Conservation (phyloP, 2,113 vertebrate species). For the Xiphorhynchus elegans region DNA sequence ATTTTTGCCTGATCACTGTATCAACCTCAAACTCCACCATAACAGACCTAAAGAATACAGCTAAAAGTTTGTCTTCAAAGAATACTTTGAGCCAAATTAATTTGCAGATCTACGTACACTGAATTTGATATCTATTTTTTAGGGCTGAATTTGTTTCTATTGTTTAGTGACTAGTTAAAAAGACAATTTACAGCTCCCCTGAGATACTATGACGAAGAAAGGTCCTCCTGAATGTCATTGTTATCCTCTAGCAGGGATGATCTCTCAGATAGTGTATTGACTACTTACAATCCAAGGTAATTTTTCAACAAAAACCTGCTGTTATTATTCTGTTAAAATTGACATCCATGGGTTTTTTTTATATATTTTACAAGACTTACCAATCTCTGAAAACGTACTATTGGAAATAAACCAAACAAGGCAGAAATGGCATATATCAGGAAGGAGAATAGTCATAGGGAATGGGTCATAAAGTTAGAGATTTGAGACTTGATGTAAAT, state of each 20-base stretch:
- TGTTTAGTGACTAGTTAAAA: not conserved
- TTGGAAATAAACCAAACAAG: not conserved
- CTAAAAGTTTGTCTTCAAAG: not conserved
- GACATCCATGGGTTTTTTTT: not conserved
- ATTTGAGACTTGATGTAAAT: not conserved
- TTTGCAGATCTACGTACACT: not conserved
- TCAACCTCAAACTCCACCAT: not conserved
- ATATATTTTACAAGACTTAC: not conserved
- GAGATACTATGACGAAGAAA: not conserved
- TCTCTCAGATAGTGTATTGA: not conserved
- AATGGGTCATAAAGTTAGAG: constrained; percentile 5
- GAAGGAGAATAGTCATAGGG: not conserved
- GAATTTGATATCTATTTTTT: not conserved
- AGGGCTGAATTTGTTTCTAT: not conserved
- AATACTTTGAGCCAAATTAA: not conserved
- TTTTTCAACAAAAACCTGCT: not conserved
- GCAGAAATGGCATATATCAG: not conserved
- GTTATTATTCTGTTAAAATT: not conserved
- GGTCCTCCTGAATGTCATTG: not conserved
- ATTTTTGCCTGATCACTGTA: not conserved
- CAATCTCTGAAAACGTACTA: not conserved
- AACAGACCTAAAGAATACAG: not conserved
- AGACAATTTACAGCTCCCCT: not conserved
- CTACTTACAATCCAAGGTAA: not conserved
- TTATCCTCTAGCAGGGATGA: not conserved